These are phyloP conservation scores for Brachystomella parvula DNA, from an alignment of 1,140 invertebrate genomes.

Conservation along the genomic window DNA sequence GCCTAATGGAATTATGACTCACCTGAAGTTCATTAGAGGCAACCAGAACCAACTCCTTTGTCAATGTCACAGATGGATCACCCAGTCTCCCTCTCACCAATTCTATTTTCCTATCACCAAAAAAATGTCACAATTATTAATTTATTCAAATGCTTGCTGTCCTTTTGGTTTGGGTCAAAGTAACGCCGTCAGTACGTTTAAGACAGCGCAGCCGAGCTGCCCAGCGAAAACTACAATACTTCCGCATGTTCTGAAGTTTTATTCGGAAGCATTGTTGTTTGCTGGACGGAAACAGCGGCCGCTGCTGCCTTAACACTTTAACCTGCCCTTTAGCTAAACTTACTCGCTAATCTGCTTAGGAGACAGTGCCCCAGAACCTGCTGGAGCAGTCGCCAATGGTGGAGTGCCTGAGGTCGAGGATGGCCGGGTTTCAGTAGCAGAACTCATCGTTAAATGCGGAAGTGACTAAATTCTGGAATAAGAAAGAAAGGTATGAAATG, in stretches of 20 bases:
- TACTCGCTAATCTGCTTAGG: neutral
- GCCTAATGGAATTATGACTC: neutral
- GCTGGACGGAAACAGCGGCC: too few relatives aligned
- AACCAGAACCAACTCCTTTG: constrained; percentile 27
- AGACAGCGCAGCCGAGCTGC: too few relatives aligned
- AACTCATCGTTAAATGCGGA: neutral
- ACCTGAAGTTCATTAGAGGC: constrained; percentile 31
- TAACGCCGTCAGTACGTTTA: too few relatives aligned
- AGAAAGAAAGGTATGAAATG: too few relatives aligned
- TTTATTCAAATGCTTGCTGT: too few relatives aligned
- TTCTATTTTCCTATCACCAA: neutral
- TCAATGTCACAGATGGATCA: neutral
- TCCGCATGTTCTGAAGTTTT: too few relatives aligned
- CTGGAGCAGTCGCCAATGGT: neutral
- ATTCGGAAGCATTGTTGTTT: too few relatives aligned
- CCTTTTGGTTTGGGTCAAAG: too few relatives aligned
- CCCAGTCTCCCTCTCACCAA: neutral
- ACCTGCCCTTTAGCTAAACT: constrained; percentile 5
- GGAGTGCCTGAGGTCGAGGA: neutral
- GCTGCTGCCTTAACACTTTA: too few relatives aligned
- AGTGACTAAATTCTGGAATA: too few relatives aligned
- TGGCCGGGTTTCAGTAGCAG: too few relatives aligned
- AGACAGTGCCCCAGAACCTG: neutral
- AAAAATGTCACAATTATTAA: neutral
- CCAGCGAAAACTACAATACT: too few relatives aligned